Conservation (phyloP, 2,113 vertebrate genomes). For the Oncorhynchus gorbuscha region DNA sequence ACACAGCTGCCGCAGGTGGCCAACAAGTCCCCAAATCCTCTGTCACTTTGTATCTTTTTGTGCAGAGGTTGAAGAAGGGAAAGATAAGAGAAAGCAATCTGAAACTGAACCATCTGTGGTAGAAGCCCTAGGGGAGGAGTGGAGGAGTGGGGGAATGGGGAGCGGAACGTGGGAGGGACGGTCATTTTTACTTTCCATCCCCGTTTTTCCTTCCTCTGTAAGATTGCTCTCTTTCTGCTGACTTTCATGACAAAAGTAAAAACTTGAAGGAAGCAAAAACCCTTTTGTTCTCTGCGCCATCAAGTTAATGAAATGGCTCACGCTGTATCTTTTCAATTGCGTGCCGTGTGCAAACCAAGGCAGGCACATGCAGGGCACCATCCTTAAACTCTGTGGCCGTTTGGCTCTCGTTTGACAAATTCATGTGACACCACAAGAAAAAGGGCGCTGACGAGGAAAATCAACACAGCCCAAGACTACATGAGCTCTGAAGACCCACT, state of each 20-base stretch:
- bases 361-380: not conserved
- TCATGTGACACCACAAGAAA: too few species aligned
- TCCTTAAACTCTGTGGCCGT: too few species aligned
- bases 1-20: too few species aligned
- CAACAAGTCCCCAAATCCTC: not conserved
- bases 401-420: too few species aligned
- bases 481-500: too few species aligned
- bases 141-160: not conserved
- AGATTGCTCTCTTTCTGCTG: constrained; percentile 15
- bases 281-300: not conserved
- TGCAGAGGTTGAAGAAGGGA: not conserved
- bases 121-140: not conserved
- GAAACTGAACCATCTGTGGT: not conserved
- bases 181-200: not conserved
- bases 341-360: too few species aligned
- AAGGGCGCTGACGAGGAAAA: too few species aligned
- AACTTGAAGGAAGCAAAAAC: constrained; percentile 3
- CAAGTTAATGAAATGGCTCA: not conserved
- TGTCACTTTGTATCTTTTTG: not conserved
- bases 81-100: not conserved
- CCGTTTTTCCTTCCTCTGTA: constrained; percentile 5
- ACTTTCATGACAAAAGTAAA: not conserved
- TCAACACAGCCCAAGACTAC: too few species aligned
- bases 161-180: not conserved
- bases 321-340: too few species aligned